These are phyloP conservation scores for Pyrocephalus nanus DNA, from an alignment of 2,797 vertebrate species.

Conservation along the genomic window DNA sequence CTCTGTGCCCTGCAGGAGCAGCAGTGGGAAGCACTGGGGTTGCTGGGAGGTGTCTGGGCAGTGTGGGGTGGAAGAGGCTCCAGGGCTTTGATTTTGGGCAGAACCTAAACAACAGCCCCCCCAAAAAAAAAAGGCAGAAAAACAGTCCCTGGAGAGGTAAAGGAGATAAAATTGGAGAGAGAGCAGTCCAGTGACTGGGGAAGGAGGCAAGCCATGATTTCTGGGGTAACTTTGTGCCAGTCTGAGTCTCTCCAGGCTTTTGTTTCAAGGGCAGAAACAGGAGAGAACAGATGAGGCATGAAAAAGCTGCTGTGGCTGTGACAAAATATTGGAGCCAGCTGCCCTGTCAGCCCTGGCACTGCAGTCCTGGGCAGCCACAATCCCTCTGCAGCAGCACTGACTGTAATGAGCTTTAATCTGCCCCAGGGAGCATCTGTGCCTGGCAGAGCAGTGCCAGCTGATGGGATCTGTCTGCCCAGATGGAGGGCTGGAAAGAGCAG, in stretches of 20 bases:
- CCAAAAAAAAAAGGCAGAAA: neutral
- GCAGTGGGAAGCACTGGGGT: neutral
- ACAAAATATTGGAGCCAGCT: neutral
- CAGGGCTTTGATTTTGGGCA: neutral
- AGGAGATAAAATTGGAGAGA: neutral
- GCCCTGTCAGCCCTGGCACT: fast-evolving
- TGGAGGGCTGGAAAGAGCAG: neutral
- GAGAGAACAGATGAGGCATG: neutral
- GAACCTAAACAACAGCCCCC: neutral
- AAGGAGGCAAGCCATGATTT: neutral
- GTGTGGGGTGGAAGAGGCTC: neutral
- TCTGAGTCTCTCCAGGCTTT: neutral
- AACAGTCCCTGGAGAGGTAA: neutral
- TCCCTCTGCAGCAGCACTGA: neutral
- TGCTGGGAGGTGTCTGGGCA: neutral
- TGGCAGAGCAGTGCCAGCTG: neutral
- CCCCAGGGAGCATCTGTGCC: neutral
- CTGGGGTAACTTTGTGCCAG: neutral
- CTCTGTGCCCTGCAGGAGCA: neutral
- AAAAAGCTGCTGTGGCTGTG: neutral
- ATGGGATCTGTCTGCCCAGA: neutral
- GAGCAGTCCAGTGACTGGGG: neutral
- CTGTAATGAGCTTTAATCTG: neutral
- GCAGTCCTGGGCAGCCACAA: neutral
- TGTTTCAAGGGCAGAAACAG: neutral